phyloP scores from a whole-genome alignment of 2,113 vertebrate species.

The Hypocryptadius cinnamomeus region DNA sequence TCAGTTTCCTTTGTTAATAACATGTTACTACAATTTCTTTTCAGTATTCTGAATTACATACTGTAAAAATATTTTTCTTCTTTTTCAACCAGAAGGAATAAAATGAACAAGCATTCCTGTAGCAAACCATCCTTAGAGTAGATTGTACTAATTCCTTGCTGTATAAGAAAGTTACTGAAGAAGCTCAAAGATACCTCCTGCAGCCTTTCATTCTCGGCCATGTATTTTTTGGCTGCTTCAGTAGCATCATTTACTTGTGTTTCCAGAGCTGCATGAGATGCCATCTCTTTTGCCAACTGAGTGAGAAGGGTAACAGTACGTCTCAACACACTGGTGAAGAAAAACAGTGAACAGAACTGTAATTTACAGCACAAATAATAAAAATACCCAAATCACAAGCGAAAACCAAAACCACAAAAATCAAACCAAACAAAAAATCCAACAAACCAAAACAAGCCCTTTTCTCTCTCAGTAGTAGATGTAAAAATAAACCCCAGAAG shows the following conservation, averaged over 20 bases:
- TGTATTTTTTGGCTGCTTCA: slow-evolving; percentile 79
- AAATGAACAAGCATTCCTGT: neutral
- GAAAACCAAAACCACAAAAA: neutral
- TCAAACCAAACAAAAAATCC: neutral
- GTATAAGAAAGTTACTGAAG: neutral
- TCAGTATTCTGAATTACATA: neutral
- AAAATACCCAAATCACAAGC: neutral
- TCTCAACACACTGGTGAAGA: slow-evolving; percentile 73
- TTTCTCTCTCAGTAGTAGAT: neutral
- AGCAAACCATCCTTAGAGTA: neutral
- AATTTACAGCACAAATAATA: neutral
- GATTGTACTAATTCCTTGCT: neutral
- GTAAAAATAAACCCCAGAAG: neutral
- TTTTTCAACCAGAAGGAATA: neutral
- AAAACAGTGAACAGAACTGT: slow-evolving; percentile 1
- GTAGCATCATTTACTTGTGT: slow-evolving; percentile 77
- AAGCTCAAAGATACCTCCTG: slow-evolving; percentile 74
- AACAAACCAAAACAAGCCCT: neutral
- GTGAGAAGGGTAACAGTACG: slow-evolving; percentile 84
- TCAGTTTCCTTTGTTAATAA: neutral
- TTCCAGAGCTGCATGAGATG: slow-evolving; percentile 73
- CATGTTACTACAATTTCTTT: neutral
- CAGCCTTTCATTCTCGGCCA: slow-evolving; percentile 82
- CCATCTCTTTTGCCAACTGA: slow-evolving; percentile 75
- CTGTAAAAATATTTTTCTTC: neutral